These are phyloP conservation scores for Pyrocephalus nanus DNA, from an alignment of 2,797 vertebrate species.

Conservation along the genomic window DNA sequence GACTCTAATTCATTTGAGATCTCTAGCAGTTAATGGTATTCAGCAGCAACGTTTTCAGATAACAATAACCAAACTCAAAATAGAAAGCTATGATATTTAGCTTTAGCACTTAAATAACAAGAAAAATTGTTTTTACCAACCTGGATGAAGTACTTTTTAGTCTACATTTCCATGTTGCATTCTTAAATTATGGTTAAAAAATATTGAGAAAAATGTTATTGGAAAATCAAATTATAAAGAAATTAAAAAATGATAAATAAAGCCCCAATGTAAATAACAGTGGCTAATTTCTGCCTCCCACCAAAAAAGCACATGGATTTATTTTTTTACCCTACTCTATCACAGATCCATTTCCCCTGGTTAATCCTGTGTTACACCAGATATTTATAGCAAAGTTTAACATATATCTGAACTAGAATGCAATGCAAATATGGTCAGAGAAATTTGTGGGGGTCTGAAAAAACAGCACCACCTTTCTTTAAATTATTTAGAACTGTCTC, in stretches of 20 bases:
- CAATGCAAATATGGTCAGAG: not conserved
- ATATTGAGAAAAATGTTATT: not conserved
- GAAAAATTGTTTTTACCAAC: not conserved
- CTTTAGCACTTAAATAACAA: not conserved
- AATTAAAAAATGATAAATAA: not conserved
- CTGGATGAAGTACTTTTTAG: not conserved
- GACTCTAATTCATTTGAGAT: not conserved
- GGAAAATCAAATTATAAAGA: not conserved
- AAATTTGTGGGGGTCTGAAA: not conserved
- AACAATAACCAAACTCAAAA: not conserved
- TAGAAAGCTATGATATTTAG: not conserved
- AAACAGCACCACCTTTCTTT: not conserved
- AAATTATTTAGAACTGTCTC: not conserved
- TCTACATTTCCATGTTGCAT: not conserved
- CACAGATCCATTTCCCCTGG: not conserved
- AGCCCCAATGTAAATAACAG: not conserved
- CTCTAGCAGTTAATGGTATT: not conserved
- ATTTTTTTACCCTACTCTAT: not conserved
- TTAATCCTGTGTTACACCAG: not conserved
- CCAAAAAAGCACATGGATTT: not conserved
- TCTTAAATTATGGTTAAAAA: not conserved
- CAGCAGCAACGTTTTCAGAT: not conserved
- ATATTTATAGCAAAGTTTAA: not conserved
- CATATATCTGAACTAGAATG: not conserved
- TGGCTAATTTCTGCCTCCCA: not conserved